Evolutionary conservation across 2,888 invertebrate genomes (phyloP), one percentile per base, ranked within the genome.

Genomic region (Protula sp.): DNA sequence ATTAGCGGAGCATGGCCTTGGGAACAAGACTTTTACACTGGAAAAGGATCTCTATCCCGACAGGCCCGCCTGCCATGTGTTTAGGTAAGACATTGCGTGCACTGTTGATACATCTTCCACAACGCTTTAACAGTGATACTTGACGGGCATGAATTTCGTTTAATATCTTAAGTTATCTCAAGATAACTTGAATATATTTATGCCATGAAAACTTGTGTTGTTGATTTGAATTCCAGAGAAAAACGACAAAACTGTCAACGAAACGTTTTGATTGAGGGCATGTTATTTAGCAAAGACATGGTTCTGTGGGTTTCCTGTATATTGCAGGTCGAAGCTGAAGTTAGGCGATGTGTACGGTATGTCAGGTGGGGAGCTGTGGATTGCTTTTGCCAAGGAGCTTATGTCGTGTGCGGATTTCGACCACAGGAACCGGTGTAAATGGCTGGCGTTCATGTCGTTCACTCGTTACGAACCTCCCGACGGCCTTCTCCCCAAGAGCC

Each of bases 371-470:
- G 88, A 90, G 67, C 81, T 95, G 54, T 97, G 94, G 94, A 86
- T 87, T 69, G 83, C 87, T 76, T 87, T 93, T 78, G 94, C 90
- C 1, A 85, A 89, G 67, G 94, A 94, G 82, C 83, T 95, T 51
- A 88, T 92, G 86, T 85, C 87, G 58, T 88, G 74, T 31, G 29
- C 61, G 14, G 62, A 68, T 57, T 72, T 76, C 56, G 45, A 59
- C 0, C 84, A 86, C 65, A 85, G 87, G 68, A 72, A 73, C 27
- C 59, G 66, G 47, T 85, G 88, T 67, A 97, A 95, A 80, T 94
- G 90, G 83, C 84, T 94, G 60, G 93, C 89, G 0, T 94, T 95
- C 76, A 84, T 94, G 67, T 90, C 91, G 0, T 92, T 92, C 78
- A 93, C 94, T 0, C 84, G 87, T 30, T 65, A 65, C 24, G 51